Evolutionary conservation across 2,888 invertebrate species (phyloP), one percentile per base, ranked within the genome.

Genomic region (Synergus laeviventris): DNA sequence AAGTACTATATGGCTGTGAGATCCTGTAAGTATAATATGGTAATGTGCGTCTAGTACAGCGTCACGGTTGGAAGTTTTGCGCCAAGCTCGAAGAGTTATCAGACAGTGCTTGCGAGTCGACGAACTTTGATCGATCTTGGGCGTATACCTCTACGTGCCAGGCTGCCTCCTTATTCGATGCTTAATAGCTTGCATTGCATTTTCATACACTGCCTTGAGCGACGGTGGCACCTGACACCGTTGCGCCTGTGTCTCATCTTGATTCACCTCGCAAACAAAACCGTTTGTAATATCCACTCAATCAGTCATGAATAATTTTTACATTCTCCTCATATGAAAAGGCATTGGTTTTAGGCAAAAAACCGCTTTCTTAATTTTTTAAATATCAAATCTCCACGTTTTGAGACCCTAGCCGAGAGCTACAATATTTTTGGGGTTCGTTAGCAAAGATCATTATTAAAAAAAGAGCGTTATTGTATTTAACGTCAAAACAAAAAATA

Each of bases 71-170:
- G 62, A 62, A 62, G 62, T 62, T 64, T 64, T 64, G 39, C 42
- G 18, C 42, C 64, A 64, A 64, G 42, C 64, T 64, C 18, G 64
- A 42, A 64, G 39, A 62, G 64, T 21, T 64, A 42, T 64, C 64
- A 64, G 64, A 64, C 42, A 64, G 64, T 39, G 64, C 21, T 64
- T 62, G 9, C 61, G 83, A 82, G 84, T 84, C 84, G 84, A 81
- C 84, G 84, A 84, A 84, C 84, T 79, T 83, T 80, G 84, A 84
- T 84, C 84, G 84, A 84, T 84, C 84, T 84, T 84, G 74, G 75
- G 81, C 80, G 82, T 76, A 79, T 84, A 81, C 81, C 82, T 79
- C 18, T 38, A 62, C 62, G 62, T 62, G 18, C 39, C 62, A 62
- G 38, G 39, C 62, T 62, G 62, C n/a, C 62, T 62, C 62, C 62